Percentiles rank a stretch among this genome's conserved stretches.
Evolutionary conservation across 2,797 vertebrate species (phyloP).

Genomic region (Scleropages formosus): DNA sequence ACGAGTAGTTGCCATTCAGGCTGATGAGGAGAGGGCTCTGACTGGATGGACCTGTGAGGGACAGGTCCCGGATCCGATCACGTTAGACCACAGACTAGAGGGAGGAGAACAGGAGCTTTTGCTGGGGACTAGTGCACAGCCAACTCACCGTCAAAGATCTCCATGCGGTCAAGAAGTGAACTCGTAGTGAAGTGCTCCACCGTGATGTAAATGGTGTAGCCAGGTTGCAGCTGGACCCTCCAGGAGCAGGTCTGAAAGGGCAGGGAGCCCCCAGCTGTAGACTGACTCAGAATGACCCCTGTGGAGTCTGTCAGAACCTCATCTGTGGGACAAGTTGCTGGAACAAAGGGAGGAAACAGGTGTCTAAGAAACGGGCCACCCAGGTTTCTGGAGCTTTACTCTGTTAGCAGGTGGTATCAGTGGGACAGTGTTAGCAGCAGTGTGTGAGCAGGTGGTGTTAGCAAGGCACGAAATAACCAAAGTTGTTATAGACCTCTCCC

Average conservation of each 20-base stretch:
- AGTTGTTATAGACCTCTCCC: no score
- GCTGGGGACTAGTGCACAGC: slow-evolving; percentile 24
- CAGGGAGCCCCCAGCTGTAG: slow-evolving; percentile 82
- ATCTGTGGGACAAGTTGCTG: slow-evolving; percentile 92
- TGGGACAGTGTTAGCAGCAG: no score
- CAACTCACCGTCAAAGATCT: slow-evolving; percentile 89
- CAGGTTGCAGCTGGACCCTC: slow-evolving; percentile 87
- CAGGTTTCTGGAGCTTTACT: no score
- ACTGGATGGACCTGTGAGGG: slow-evolving; percentile 80
- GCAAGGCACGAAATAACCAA: no score
- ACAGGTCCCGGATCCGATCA: no score
- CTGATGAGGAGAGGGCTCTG: slow-evolving; percentile 89
- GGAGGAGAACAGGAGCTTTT: neutral
- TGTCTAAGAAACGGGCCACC: no score
- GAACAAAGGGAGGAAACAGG: slow-evolving; percentile 27
- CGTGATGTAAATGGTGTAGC: slow-evolving; percentile 88
- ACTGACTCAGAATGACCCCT: slow-evolving; percentile 92
- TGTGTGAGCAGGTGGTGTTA: no score
- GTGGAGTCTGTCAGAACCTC: slow-evolving; percentile 88
- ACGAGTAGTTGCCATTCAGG: slow-evolving; percentile 93
- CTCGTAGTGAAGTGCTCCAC: slow-evolving; percentile 95
- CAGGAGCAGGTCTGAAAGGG: slow-evolving; percentile 97
- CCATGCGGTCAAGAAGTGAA: slow-evolving; percentile 92
- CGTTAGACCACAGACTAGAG: no score
- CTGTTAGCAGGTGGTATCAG: no score